A percentile compares a stretch with the other conserved stretches of the same genome.
phyloP scores from a whole-genome alignment of 2,113 vertebrate species.

The Meleagris gallopavo region DNA sequence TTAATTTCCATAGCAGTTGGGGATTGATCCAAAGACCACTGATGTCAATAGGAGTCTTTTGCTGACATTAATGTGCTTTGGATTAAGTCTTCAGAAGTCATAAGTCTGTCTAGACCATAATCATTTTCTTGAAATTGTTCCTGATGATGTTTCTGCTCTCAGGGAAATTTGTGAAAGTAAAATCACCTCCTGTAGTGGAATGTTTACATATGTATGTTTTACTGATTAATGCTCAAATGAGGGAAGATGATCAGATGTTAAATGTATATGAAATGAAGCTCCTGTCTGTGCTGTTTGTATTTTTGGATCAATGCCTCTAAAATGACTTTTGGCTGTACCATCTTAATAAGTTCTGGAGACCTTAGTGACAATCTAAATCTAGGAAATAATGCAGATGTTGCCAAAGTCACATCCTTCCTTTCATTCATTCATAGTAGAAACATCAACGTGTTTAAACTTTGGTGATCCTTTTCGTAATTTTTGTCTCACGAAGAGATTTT shows the following conservation, averaged over 20 bases:
- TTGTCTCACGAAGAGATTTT: background rate
- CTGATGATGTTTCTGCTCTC: constrained; percentile 45
- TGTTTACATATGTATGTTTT: constrained; percentile 19
- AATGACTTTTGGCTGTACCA: background rate
- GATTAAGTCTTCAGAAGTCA: constrained; percentile 69
- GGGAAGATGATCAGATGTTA: constrained; percentile 4
- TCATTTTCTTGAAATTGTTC: constrained; percentile 67
- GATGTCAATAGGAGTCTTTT: constrained; percentile 65
- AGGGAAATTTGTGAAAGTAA: constrained; percentile 55
- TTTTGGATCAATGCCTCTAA: background rate
- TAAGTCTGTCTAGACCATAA: constrained; percentile 64
- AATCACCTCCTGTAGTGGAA: constrained; percentile 37
- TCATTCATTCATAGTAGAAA: background rate
- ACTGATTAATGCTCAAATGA: constrained; percentile 7
- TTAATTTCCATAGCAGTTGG: constrained; percentile 49
- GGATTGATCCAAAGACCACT: constrained; percentile 58
- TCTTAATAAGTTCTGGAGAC: background rate
- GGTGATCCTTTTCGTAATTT: background rate
- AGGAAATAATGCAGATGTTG: background rate
- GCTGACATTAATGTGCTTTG: constrained; percentile 61
- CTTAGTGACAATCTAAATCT: background rate
- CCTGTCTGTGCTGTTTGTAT: background rate
- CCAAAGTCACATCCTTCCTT: background rate
- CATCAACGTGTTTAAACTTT: background rate
- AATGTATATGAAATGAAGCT: background rate